Evolutionary conservation across 2,797 vertebrate species (phyloP), one percentile per base, ranked within the genome.

Genomic region (Mormyrus hasselquistii): DNA sequence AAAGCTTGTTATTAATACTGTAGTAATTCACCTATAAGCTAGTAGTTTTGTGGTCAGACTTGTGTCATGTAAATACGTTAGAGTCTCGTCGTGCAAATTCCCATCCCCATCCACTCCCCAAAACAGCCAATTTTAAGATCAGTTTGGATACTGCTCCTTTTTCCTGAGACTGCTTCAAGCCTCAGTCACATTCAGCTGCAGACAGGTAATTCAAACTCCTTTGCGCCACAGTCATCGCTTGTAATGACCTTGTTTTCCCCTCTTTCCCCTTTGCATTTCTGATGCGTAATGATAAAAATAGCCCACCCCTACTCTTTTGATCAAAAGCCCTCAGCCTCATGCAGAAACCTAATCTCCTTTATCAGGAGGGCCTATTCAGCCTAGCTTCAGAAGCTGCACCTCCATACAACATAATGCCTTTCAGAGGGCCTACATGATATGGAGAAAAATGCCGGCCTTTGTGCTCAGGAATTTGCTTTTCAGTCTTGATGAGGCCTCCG

Each of bases 261-360:
- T n/a, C 4, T 52, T 52, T 9, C 12, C 41, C 55, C 44, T 38
- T 69, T 94, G 93, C 94, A 94, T 94, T 95, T 73, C 25, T 59
- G 69, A 93, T 91, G 83, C 88, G 38, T 90, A 79, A 86, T 50
- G 92, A 90, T 92, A 92, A 94, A 96, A 94, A 91, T 87, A 76
- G 85, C 29, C 86, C 59, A 94, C 95, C 93, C 95, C 94, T 95
- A 90, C 90, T 94, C 96, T 96, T 96, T 96, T 29, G 95, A 96
- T 96, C 95, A 93, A 94, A 88, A 94, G 93, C 92, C 92, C 95
- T 94, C 93, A 94, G 94, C 92, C 93, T 94, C 91, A 93, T 87
- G 91, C 93, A 94, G 95, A 96, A 96, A 96, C 94, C 95, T 95
- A 96, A 96, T 93, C 95, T 94, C 93, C 91, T 92, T 93, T 95